phyloP scores from a whole-genome alignment of 2,888 invertebrate species.

The Notocelia uddmanniana region DNA sequence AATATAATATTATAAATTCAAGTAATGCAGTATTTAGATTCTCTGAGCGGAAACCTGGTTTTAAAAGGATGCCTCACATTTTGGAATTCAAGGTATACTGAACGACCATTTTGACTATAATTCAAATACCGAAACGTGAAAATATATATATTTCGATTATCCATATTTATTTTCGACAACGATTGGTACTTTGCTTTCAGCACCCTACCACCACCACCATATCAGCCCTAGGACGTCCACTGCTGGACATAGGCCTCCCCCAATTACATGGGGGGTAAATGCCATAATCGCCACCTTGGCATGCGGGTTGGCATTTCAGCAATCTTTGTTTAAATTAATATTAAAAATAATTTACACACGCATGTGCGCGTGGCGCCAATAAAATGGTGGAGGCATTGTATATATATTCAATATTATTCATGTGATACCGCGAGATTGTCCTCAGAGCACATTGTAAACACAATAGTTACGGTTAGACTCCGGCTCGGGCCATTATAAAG shows the following conservation, averaged over 20 bases:
- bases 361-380: constrained; percentile 50
- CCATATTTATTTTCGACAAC: neutral
- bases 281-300: no score
- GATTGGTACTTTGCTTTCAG: neutral
- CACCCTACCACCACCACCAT: no score
- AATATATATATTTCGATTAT: neutral
- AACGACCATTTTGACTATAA: neutral
- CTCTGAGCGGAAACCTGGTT: neutral
- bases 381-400: constrained; percentile 59
- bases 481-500: constrained; percentile 62
- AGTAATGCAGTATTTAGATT: neutral
- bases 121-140: neutral
- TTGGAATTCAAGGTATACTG: neutral
- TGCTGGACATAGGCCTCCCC: no score
- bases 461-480: constrained; percentile 54
- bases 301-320: no score
- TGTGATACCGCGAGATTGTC: constrained; percentile 58
- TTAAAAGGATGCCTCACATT: neutral
- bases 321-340: neutral
- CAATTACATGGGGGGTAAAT: no score
- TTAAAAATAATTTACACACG: constrained; percentile 2
- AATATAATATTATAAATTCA: neutral
- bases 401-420: constrained; percentile 60
- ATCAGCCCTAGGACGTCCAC: no score
- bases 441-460: constrained; percentile 50